Percentiles rank a stretch among this genome's conserved stretches.
Conservation (phyloP, 35 echinoderm and acorn worm species). For the Ophiothrix spiculata region DNA sequence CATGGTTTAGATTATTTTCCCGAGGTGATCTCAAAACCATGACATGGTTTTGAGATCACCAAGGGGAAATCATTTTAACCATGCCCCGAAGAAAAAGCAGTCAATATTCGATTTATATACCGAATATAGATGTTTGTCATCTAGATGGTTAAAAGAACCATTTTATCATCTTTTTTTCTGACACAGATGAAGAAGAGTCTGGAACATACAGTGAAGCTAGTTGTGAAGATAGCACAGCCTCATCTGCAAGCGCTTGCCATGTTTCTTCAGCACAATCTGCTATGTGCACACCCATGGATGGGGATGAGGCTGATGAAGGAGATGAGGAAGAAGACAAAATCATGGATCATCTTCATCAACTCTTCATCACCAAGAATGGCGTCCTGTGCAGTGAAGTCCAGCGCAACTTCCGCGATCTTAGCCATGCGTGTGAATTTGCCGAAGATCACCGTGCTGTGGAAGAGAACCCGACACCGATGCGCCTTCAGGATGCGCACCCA, state of each 20-base stretch:
- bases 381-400: conserved; percentile 53
- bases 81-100: too few relatives aligned
- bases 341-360: conserved; percentile 22
- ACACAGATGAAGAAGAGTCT: not conserved
- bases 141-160: not conserved
- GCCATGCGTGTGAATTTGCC: conserved; percentile 30
- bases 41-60: too few relatives aligned
- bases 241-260: not conserved
- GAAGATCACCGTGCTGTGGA: not conserved
- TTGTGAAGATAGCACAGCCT: not conserved
- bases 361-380: conserved; percentile 45
- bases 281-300: not conserved
- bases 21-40: too few relatives aligned
- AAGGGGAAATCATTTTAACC: too few relatives aligned
- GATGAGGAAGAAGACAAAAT: not conserved
- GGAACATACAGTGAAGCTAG: not conserved
- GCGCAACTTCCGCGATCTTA: conserved; percentile 48
- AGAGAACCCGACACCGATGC: not conserved
- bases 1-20: too few relatives aligned
- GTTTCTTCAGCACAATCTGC: not conserved
- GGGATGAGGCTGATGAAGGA: not conserved
- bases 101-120: too few relatives aligned
- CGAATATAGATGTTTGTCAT: too few relatives aligned
- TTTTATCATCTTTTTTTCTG: not conserved
- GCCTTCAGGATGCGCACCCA: conserved; percentile 43